Base-by-base conservation (phyloP, 2,113 vertebrate species). In the Calidris pugnax region DNA sequence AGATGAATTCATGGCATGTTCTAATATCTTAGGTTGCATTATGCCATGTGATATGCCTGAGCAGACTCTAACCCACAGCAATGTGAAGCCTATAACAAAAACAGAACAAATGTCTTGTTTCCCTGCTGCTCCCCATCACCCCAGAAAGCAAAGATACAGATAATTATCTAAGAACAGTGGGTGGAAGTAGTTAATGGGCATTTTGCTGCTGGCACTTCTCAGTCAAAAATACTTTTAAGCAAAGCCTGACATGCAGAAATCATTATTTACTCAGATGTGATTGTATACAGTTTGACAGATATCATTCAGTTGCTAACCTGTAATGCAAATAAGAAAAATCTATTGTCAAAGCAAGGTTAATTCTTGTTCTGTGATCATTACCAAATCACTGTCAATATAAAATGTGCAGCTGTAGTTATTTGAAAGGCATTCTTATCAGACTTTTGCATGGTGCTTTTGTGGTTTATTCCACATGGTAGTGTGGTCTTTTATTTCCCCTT, bases 231-330 rank as follows among this genome's bases (percentile, higher is more conserved):
- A 74, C 37, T 51, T 41, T 91, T 79, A 89, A 93, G 79, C 15
- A 68, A 89, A 89, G 62, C 15, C 50, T 88, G 75, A 69, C 47
- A 85, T 69, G 68, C 67, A 94, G 24, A 95, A 94, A 94, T 92
- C 60, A 76, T 94, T 96, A 95, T 94, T 95, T 97, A 89, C 81
- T 69, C 28, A 84, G 68, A 93, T 66, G 47, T 97, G 96, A 93
- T 69, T 57, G 24, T 56, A 93, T 79, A 30, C 41, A 90, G 9
- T 74, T 92, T 97, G 95, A 95, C 88, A 85, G 67, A 43, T 92
- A 95, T 96, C 92, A 82, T 84, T 97, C 95, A 93, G 55, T 23
- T 76, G 27, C n/a, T 96, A 93, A 96, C 96, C 90, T 90, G 60
- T 55, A 71, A 94, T 82, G 76, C 32, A 97, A 95, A 90, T 85